Percentiles rank a stretch among this genome's conserved stretches.
These are phyloP conservation scores for Hippasteria phrygiana DNA, from an alignment of 53 echinoderm and acorn worm species.

Conservation along the genomic window DNA sequence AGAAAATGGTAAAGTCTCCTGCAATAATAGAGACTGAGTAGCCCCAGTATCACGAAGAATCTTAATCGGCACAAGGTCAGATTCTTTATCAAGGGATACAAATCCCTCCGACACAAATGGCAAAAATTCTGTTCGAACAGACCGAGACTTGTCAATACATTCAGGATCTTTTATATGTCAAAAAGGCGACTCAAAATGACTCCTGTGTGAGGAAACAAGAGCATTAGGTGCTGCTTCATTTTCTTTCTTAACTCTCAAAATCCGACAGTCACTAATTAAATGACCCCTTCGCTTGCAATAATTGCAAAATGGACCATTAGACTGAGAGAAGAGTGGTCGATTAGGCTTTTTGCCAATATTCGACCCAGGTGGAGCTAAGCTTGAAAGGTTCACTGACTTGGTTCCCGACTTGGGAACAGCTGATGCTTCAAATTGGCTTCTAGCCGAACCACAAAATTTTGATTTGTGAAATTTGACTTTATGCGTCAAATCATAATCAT, in stretches of 20 bases:
- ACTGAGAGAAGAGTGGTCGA: not conserved
- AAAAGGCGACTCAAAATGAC: not conserved
- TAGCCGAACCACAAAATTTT: not conserved
- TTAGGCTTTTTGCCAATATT: not conserved
- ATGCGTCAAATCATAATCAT: slow-evolving; percentile 34
- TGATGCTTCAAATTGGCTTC: too few relatives aligned
- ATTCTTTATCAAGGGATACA: not conserved
- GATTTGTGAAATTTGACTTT: not conserved
- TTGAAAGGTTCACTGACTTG: too few relatives aligned
- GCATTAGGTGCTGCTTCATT: not conserved
- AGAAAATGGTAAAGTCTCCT: slow-evolving; percentile 48
- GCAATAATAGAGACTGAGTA: slow-evolving; percentile 38
- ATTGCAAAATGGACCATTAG: not conserved
- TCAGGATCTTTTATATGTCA: not conserved
- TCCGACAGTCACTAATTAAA: not conserved
- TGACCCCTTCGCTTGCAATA: slow-evolving; percentile 4
- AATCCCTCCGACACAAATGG: slow-evolving; percentile 20
- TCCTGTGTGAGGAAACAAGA: not conserved
- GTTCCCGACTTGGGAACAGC: too few relatives aligned
- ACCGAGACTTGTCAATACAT: not conserved
- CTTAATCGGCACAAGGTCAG: not conserved
- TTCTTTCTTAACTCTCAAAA: too few relatives aligned
- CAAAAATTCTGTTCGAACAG: not conserved
- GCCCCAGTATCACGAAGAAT: slow-evolving; percentile 66
- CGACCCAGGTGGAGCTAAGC: not conserved